phyloP scores from a whole-genome alignment of 2,797 vertebrate species.

The Columba guinea region DNA sequence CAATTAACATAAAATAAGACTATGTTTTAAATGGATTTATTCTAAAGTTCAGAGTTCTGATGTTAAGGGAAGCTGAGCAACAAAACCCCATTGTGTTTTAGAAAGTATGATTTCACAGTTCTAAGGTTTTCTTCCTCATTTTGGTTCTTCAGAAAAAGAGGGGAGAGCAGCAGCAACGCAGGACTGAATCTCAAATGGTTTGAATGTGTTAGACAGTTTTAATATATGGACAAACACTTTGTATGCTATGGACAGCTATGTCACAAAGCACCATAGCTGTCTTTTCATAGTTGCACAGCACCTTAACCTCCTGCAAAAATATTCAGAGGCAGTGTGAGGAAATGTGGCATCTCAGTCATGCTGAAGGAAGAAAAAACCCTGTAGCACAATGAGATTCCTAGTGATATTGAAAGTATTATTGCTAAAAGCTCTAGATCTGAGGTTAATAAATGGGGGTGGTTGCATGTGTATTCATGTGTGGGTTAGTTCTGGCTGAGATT shows the following conservation, averaged over 20 bases:
- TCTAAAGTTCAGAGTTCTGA: background rate
- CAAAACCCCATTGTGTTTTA: background rate
- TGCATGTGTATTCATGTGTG: fast-evolving
- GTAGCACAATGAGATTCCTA: background rate
- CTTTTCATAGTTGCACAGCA: background rate
- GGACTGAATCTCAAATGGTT: background rate
- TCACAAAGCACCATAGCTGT: background rate
- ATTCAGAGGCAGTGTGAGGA: background rate
- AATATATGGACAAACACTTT: background rate
- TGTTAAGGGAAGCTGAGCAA: background rate
- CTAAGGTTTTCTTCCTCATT: background rate
- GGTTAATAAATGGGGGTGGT: background rate
- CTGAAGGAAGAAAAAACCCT: background rate
- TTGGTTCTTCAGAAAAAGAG: background rate
- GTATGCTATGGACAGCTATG: fast-evolving
- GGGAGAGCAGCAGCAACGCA: background rate
- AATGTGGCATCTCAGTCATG: background rate
- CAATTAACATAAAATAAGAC: background rate
- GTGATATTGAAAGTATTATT: background rate
- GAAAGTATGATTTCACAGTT: background rate
- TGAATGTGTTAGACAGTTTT: background rate
- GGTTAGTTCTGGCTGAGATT: background rate
- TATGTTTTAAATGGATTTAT: background rate
- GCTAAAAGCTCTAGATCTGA: background rate
- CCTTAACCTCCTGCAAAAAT: background rate